phyloP scores from a whole-genome alignment of 2,113 vertebrate species.

The Dipodomys merriami region DNA sequence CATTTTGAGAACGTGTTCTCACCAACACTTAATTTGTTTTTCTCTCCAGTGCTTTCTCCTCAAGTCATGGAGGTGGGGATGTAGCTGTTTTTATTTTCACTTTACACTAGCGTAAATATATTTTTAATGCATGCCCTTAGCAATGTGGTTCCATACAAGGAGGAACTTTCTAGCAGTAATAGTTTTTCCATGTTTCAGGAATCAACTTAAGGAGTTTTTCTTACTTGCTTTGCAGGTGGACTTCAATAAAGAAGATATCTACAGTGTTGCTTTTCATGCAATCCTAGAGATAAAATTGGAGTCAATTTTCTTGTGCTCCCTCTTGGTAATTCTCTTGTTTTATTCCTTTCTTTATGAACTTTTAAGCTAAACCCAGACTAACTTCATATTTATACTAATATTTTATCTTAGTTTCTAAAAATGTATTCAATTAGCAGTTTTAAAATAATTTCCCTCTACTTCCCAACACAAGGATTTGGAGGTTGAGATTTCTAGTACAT shows the following conservation, averaged over 20 bases:
- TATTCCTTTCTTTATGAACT: not conserved
- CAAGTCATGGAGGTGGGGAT: not conserved
- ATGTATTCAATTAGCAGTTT: not conserved
- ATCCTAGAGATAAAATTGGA: not conserved
- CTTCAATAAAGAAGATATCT: not conserved
- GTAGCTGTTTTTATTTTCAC: conserved; percentile 17
- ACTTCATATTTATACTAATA: not conserved
- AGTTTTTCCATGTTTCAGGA: not conserved
- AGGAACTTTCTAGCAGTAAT: conserved; percentile 15
- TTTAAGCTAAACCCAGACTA: not conserved
- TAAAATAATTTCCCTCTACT: not conserved
- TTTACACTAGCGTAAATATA: not conserved
- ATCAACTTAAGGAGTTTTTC: not conserved
- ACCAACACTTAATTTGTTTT: not conserved
- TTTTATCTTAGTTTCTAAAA: not conserved
- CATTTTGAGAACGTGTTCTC: not conserved
- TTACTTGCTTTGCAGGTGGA: not conserved
- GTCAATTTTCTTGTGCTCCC: not conserved
- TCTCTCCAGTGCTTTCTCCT: conserved; percentile 13
- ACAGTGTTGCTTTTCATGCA: not conserved
- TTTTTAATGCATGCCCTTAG: not conserved
- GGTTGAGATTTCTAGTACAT: not conserved
- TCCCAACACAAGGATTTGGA: not conserved
- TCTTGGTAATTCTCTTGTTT: not conserved
- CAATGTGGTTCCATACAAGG: not conserved